A percentile compares a stretch with the other conserved stretches of the same genome.
Conservation (phyloP, 2,888 invertebrate genomes). For the Drosophila stalkeri region DNA sequence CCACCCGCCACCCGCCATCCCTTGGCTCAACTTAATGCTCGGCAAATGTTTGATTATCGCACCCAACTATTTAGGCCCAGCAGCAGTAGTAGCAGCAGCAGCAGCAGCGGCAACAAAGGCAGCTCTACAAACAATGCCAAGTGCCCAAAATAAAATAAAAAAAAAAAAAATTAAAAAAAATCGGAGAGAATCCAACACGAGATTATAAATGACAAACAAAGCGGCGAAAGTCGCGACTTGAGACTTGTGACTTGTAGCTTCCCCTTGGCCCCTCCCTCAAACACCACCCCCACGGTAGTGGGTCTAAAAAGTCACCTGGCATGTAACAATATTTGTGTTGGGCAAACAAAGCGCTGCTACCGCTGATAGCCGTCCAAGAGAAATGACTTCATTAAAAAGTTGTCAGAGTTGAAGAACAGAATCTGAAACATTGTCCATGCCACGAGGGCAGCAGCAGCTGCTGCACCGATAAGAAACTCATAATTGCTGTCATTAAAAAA, state of each 20-base stretch:
- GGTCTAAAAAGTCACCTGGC: constrained; percentile 53
- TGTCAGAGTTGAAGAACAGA: constrained; percentile 40
- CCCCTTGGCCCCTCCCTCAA: neutral
- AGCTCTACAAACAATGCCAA: constrained; percentile 44
- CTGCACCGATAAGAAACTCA: constrained; percentile 81
- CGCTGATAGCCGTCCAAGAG: constrained; percentile 30
- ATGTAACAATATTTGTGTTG: constrained; percentile 58
- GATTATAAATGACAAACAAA: constrained; percentile 66
- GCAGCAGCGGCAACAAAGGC: constrained; percentile 27
- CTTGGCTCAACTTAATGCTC: constrained; percentile 1
- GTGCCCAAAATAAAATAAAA: constrained; percentile 1
- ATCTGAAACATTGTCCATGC: constrained; percentile 24
- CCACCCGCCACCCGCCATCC: too few relatives aligned
- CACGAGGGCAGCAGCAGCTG: constrained; percentile 56
- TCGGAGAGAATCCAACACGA: constrained; percentile 21
- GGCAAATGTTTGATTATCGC: constrained; percentile 52
- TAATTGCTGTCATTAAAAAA: constrained; percentile 82
- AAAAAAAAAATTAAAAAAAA: neutral
- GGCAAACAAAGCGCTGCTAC: constrained; percentile 62
- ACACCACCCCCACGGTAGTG: neutral
- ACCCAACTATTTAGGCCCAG: constrained; percentile 38
- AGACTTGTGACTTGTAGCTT: constrained; percentile 7
- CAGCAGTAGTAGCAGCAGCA: constrained; percentile 10
- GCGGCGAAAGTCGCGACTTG: constrained; percentile 50
- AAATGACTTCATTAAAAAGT: constrained; percentile 80